Conservation (phyloP, 2,888 invertebrate genomes). For the Melanotus villosus region DNA sequence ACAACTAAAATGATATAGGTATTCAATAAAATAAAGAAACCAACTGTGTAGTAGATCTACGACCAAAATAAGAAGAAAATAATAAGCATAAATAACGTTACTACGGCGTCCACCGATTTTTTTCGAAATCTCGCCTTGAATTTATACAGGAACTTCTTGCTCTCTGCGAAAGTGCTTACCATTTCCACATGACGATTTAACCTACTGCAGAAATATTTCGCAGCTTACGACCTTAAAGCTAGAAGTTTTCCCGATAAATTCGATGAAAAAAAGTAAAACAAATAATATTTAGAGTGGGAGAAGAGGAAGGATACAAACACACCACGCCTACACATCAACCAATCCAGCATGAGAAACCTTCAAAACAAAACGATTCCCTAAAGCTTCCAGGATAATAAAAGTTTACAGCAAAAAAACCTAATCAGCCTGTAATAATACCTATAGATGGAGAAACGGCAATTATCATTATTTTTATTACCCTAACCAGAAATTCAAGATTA, state of each 20-base stretch:
- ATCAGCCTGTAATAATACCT: conserved; percentile 32
- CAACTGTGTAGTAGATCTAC: conserved; percentile 8
- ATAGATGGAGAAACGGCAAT: conserved; percentile 13
- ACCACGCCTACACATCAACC: conserved; percentile 56
- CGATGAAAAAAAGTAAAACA: conserved; percentile 45
- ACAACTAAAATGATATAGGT: conserved; percentile 38
- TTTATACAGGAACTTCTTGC: too few species aligned
- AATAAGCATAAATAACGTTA: conserved; percentile 13
- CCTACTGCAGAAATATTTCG: too few species aligned
- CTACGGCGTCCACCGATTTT: too few species aligned
- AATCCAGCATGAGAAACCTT: conserved; percentile 53
- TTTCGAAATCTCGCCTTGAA: too few species aligned
- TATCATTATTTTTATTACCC: conserved; percentile 26
- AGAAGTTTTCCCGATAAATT: conserved; percentile 12
- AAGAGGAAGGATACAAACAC: conserved; percentile 55
- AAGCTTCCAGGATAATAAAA: conserved; percentile 35
- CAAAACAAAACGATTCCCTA: conserved; percentile 38
- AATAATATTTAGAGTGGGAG: conserved; percentile 46
- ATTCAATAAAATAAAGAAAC: conserved; percentile 33
- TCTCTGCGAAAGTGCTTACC: too few species aligned
- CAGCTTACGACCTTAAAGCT: too few species aligned
- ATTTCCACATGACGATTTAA: too few species aligned
- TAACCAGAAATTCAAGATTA: neutral
- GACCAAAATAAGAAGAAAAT: conserved; percentile 2
- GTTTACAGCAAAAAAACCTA: conserved; percentile 26